Percentiles rank a stretch among this genome's conserved stretches.
phyloP scores from a whole-genome alignment of 1,140 invertebrate species.

The Papilio polyxenes region DNA sequence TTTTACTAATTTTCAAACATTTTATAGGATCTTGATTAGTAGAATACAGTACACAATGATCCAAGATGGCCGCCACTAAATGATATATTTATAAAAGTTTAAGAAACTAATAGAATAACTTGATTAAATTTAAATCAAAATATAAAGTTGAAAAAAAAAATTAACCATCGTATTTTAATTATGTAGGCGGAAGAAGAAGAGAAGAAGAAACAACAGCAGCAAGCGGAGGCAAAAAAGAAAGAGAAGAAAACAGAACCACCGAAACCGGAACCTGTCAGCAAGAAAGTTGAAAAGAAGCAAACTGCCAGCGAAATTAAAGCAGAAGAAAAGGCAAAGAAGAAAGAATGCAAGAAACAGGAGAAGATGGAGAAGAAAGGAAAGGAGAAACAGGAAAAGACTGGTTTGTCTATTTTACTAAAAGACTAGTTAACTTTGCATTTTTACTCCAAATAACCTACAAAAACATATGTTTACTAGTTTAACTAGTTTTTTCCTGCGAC shows the following conservation, averaged over 20 bases:
- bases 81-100: no score
- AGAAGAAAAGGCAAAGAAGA: constrained; percentile 45
- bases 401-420: constrained; percentile 38
- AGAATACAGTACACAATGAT: no score
- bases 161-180: not conserved
- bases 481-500: no score
- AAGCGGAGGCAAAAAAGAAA: constrained; percentile 57
- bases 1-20: no score
- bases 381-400: constrained; percentile 62
- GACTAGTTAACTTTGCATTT: no score
- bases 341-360: constrained; percentile 46
- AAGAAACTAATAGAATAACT: no score
- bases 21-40: no score
- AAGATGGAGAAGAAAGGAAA: constrained; percentile 59
- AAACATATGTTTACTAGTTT: no score
- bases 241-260: constrained; percentile 52
- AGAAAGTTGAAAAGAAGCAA: constrained; percentile 51
- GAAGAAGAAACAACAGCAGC: constrained; percentile 55
- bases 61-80: no score
- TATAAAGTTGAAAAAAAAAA: not conserved
- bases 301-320: constrained; percentile 41
- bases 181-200: constrained; percentile 72
- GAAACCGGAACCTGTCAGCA: constrained; percentile 50
- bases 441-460: no score
- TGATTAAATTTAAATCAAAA: no score